Conservation (phyloP, 2,888 invertebrate species). For the Rotaria magnacalcarata region DNA sequence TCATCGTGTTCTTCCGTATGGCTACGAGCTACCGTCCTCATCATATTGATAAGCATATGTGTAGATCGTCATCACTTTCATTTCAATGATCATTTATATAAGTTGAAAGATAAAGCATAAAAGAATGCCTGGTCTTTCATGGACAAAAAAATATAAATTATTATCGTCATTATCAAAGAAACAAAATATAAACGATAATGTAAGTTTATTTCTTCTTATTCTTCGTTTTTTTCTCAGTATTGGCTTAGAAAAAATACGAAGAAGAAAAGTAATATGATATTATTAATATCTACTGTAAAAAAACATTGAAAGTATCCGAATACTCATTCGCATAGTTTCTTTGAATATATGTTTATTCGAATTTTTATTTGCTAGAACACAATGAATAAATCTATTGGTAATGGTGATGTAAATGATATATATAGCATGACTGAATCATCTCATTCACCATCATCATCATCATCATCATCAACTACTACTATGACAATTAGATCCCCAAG, state of each 20-base stretch:
- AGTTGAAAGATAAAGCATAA: neutral
- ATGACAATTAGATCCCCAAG: neutral
- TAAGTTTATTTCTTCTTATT: neutral
- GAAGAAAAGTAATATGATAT: no score
- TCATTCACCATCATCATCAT: neutral
- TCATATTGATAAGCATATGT: neutral
- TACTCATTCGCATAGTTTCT: no score
- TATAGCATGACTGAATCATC: constrained; percentile 6
- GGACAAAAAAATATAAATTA: neutral
- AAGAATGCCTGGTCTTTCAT: neutral
- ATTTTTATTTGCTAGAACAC: neutral
- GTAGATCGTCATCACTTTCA: neutral
- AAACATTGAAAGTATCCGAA: no score
- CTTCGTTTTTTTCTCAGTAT: no score
- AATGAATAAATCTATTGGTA: neutral
- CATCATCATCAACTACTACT: neutral
- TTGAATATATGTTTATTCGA: neutral
- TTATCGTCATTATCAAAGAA: neutral
- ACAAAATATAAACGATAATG: neutral
- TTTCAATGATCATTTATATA: neutral
- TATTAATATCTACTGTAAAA: no score
- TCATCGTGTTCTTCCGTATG: neutral
- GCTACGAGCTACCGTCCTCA: neutral
- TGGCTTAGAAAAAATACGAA: no score
- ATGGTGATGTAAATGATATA: neutral